Conservation (phyloP, 2,888 invertebrate genomes). For the Ischnus inquisitorius region DNA sequence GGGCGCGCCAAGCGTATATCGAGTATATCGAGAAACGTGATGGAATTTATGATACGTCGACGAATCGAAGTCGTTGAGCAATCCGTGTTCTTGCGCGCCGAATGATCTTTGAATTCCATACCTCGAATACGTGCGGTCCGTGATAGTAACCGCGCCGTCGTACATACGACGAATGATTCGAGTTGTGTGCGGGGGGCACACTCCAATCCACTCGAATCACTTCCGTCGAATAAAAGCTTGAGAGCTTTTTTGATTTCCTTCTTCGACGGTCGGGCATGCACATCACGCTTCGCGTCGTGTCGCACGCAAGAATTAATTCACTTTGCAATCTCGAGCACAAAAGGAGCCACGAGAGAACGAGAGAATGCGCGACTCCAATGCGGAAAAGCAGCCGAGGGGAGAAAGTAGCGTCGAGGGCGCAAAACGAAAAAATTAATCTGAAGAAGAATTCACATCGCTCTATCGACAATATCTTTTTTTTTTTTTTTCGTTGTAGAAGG, state of each 20-base stretch:
- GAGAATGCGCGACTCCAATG: background rate
- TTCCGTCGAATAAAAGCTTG: conserved; percentile 13
- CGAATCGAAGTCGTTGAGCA: background rate
- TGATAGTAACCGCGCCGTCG: too few relatives aligned
- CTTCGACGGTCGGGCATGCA: background rate
- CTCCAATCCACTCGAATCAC: conserved; percentile 14
- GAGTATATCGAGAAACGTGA: background rate
- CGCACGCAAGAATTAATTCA: conserved; percentile 36
- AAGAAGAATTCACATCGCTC: background rate
- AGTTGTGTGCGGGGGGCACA: background rate
- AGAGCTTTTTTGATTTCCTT: conserved; percentile 7
- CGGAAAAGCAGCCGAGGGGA: background rate
- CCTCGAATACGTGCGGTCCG: background rate
- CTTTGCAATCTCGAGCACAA: conserved; percentile 23
- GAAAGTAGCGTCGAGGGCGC: background rate
- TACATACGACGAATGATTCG: background rate
- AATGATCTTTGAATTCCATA: background rate
- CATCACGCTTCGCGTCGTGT: conserved; percentile 15
- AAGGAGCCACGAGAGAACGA: background rate
- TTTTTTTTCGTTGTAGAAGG: background rate
- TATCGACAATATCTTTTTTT: background rate
- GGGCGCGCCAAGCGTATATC: background rate
- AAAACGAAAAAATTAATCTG: background rate
- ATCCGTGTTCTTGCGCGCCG: background rate
- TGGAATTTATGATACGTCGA: background rate